Percentiles rank a stretch among this genome's conserved stretches.
These are phyloP conservation scores for Scomber scombrus DNA, from an alignment of 2,113 vertebrate genomes.

Conservation along the genomic window DNA sequence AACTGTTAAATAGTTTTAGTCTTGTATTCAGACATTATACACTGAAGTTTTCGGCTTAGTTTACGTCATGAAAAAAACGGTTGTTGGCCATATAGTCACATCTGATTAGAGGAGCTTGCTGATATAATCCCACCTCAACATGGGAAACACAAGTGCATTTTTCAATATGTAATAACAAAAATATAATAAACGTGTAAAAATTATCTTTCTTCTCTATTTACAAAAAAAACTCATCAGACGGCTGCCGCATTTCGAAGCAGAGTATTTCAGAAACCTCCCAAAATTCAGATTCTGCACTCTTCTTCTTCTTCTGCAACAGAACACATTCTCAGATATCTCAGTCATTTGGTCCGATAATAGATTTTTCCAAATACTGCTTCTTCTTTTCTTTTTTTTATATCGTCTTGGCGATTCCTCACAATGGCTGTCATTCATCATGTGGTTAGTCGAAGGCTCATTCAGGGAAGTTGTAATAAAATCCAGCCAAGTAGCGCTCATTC, in stretches of 20 bases:
- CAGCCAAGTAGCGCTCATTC: background rate
- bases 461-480: background rate
- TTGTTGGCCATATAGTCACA: constrained; percentile 32
- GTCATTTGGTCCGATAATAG: constrained; percentile 1
- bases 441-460: background rate
- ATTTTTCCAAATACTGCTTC: background rate
- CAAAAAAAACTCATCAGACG: constrained; percentile 24
- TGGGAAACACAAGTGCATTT: constrained; percentile 33
- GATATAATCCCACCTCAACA: constrained; percentile 20
- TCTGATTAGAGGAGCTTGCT: constrained; percentile 19
- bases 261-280: background rate
- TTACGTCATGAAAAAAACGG: no score
- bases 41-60: background rate
- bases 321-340: constrained; percentile 23
- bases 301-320: background rate
- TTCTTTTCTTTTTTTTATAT: background rate
- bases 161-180: constrained; percentile 63
- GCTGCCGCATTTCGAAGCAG: no score
- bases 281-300: background rate
- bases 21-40: background rate
- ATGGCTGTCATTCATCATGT: constrained; percentile 1
- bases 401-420: background rate
- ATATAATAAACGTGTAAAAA: constrained; percentile 79
- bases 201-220: constrained; percentile 58
- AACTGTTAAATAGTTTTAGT: background rate